Percentiles rank a stretch among this genome's conserved stretches.
These are phyloP conservation scores for Halcyon malimbica DNA, from an alignment of 2,113 vertebrate genomes.

Conservation along the genomic window DNA sequence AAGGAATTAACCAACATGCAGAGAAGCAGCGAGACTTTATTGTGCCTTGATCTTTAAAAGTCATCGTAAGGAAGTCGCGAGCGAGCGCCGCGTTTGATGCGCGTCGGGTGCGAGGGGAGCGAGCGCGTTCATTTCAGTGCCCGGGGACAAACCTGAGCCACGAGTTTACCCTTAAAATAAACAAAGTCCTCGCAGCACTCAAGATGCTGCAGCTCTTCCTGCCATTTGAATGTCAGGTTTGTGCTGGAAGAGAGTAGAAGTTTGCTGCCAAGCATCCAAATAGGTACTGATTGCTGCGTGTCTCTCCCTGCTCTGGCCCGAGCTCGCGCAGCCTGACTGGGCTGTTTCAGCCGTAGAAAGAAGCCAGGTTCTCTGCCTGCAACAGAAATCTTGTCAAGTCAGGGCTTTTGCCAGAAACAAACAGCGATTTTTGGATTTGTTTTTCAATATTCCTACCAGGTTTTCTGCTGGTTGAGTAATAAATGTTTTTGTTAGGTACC, in stretches of 20 bases:
- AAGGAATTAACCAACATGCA: slow-evolving; percentile 27
- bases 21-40: slow-evolving; percentile 27
- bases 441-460: background rate
- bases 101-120: background rate
- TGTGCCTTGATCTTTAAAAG: slow-evolving; percentile 49
- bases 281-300: background rate
- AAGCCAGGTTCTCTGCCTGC: background rate
- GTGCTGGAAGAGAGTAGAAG: background rate
- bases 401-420: background rate
- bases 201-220: slow-evolving; percentile 1
- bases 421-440: background rate
- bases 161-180: slow-evolving; percentile 32
- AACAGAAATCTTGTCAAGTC: background rate
- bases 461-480: background rate
- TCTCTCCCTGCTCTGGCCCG: background rate
- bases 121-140: background rate
- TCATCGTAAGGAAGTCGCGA: background rate
- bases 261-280: background rate
- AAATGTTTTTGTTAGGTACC: background rate
- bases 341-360: background rate
- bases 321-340: background rate
- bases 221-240: slow-evolving; percentile 2
- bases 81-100: background rate
- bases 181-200: background rate
- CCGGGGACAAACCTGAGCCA: slow-evolving; percentile 8